Base-by-base conservation (phyloP, 2,888 invertebrate species). In the Uloborus plumipes region DNA sequence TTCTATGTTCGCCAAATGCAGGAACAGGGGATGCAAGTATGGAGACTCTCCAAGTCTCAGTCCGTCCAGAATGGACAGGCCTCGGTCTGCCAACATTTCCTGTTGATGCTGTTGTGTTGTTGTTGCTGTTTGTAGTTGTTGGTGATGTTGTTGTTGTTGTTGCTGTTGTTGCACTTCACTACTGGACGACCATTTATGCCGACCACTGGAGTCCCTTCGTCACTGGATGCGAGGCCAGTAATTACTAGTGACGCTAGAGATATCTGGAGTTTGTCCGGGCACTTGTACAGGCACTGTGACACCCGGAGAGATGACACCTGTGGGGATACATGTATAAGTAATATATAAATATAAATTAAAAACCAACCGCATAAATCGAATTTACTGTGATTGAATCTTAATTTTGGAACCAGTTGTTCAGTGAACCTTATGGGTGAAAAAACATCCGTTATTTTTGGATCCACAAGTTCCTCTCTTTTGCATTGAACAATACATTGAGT, bases 261-360 rank as follows among this genome's bases (percentile, higher is more conserved):
- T 91, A 89, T 94, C 94, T 85, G 93, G 92, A 87, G 93, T 93
- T 89, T 94, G 94, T 87, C 94, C 95, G 71, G 95, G 95, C 88
- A 96, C 95, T 91, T 96, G 96, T 85, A 96, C 95, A 66, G 96
- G 96, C 73, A 96, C 96, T 84, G 95, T 95, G 71, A 96, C 95
- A 39, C 96, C 96, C 84, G 96, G 95, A 83, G 96, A 95, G 91
- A 96, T 95, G 87, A 96, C 94, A 89, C 96, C 96, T 96, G 91
- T 64, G 2, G 11, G 39, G 39, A 39, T 39, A 39, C 9, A 39
- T 39, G 7, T 39, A 39, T 39, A 7, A 39, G 39, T 9, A 39
- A 39, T 39, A 39, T 39, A 39, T 9, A 31, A 31, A 4, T 31
- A 31, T 7, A 7, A 39, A 39, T 1, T 39, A 39, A 39, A 39